Conservation (phyloP, 2,888 invertebrate species). For the Nesidiocoris tenuis region DNA sequence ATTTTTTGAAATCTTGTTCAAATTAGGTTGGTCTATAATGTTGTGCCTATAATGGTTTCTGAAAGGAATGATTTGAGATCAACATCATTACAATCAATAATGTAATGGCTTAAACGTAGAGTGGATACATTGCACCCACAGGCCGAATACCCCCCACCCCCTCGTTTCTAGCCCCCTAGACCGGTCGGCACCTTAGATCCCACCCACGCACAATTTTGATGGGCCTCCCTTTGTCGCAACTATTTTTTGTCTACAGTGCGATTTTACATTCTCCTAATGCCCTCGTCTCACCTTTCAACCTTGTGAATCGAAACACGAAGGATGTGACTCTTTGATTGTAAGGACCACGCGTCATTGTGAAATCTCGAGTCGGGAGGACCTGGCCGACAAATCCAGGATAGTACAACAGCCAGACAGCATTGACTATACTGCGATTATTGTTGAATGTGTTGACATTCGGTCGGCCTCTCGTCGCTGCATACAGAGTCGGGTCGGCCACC, state of each 20-base stretch:
- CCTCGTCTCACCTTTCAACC: background rate
- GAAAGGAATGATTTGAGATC: too few relatives aligned
- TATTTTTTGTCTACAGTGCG: background rate
- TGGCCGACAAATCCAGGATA: background rate
- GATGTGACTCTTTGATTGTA: background rate
- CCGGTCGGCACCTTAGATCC: background rate
- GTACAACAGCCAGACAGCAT: background rate
- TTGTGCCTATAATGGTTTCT: too few relatives aligned
- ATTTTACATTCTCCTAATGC: background rate
- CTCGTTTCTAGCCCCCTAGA: too few relatives aligned
- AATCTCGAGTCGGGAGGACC: conserved; percentile 1
- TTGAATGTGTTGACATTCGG: conserved; percentile 29
- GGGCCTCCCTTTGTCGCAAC: background rate
- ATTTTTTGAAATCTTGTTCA: too few relatives aligned
- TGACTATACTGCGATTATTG: background rate
- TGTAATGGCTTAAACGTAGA: too few relatives aligned
- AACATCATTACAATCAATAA: too few relatives aligned
- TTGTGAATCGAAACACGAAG: background rate
- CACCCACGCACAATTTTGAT: background rate
- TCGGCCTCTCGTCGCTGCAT: background rate
- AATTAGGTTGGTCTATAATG: too few relatives aligned
- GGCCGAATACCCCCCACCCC: too few relatives aligned
- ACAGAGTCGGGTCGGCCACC: background rate
- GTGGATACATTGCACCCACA: too few relatives aligned
- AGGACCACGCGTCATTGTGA: background rate